phyloP scores from a whole-genome alignment of 2,797 vertebrate species.

The Paguma larvata region DNA sequence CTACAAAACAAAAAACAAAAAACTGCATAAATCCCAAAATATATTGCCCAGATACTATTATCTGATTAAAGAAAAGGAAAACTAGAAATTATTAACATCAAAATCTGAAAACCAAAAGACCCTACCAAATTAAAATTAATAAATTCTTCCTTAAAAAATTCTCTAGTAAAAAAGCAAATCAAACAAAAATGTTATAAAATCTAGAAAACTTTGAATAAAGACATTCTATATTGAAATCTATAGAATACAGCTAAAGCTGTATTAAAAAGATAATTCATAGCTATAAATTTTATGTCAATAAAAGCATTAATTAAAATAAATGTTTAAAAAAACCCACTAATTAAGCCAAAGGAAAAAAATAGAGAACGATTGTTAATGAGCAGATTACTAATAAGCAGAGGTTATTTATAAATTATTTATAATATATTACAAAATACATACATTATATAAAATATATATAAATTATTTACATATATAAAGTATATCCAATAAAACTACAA shows the following conservation, averaged over 20 bases:
- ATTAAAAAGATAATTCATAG: not conserved
- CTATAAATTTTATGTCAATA: not conserved
- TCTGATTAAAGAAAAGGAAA: not conserved
- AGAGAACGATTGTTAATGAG: not conserved
- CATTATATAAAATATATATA: too few relatives aligned
- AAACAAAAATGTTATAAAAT: not conserved
- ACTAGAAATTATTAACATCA: not conserved
- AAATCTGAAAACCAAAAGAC: not conserved
- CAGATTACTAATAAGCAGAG: too few relatives aligned
- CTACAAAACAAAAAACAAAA: not conserved
- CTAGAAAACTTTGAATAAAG: constrained; percentile 1
- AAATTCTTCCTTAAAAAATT: not conserved
- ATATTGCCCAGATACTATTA: not conserved
- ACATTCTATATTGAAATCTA: not conserved
- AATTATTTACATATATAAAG: not conserved
- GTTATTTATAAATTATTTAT: not conserved
- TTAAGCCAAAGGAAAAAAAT: not conserved
- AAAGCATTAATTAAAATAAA: not conserved
- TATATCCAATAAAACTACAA: not conserved
- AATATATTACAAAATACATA: too few relatives aligned
- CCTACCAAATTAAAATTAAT: not conserved
- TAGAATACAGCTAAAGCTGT: not conserved
- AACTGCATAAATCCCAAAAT: not conserved
- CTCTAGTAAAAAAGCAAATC: not conserved
- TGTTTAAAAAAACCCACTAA: not conserved